Evolutionary conservation across 2,113 vertebrate species (phyloP), one percentile per base, ranked within the genome.

Genomic region (Indri indri): DNA sequence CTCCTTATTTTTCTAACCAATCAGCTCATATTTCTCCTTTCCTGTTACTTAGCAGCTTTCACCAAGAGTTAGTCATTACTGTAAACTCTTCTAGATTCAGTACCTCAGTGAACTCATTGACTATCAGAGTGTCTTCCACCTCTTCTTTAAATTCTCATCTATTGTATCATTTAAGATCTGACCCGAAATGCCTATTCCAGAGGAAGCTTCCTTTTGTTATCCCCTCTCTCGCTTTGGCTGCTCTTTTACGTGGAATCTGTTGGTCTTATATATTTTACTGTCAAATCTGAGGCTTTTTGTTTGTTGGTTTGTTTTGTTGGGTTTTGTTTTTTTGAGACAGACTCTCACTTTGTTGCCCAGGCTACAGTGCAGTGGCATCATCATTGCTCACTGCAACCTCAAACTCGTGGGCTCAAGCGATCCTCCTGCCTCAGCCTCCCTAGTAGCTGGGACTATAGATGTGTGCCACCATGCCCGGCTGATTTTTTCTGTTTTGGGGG

Each of bases 221-320:
- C 14, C 11, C 37, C 6, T 77, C 8, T 92, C 47, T 54, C 8
- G 42, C 42, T 73, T 87, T 88, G 22, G 30, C 50, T 2, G 47
- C 25, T 91, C 52, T 91, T 88, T 87, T 85, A 57, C 88, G 83
- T 71, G n/a, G 13, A 71, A 73, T 81, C 50, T 93, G 9, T 16
- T 95, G 66, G n/a, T 90, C 42, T 54, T 42, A n/a, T 25, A 42
- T 86, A n/a, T 83, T 79, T 92, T 90, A 57, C 66, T 95, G 74
- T 13, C 40, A 91, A 93, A 97, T 63, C 40, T 79, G 37, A 96
- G 40, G 40, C 34, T 79, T 87, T 57, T 57, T 22, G 20, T 57
- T 57, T 57, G 54, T 57, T 57, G 17, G 17, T 57, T 57, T 20
- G 18, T 22, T 57, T 57, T 20, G 54, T 57, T 57, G 22, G 22